These are phyloP conservation scores for Geothlypis trichas DNA, from an alignment of 2,113 vertebrate genomes.

Conservation along the genomic window DNA sequence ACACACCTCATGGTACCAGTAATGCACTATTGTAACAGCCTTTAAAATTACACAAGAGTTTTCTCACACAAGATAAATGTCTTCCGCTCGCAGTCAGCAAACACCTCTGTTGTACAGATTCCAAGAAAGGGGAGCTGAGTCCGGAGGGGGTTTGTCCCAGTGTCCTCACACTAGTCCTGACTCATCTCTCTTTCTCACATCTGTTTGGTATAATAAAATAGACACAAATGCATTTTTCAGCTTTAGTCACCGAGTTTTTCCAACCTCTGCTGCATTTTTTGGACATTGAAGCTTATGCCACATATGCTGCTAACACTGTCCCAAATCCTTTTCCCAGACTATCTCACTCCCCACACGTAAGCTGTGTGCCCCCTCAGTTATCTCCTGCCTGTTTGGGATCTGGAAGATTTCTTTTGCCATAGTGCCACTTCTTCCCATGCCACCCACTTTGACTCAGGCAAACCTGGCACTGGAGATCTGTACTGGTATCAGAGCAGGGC, in stretches of 20 bases:
- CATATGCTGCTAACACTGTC: neutral
- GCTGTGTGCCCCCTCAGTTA: fast-evolving
- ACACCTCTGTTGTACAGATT: neutral
- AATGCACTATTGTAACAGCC: fast-evolving
- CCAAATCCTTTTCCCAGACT: neutral
- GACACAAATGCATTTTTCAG: neutral
- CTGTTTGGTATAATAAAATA: neutral
- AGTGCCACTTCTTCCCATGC: fast-evolving
- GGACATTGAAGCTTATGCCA: neutral
- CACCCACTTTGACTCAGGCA: neutral
- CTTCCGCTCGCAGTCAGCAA: neutral
- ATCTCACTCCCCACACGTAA: fast-evolving
- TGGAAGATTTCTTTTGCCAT: neutral
- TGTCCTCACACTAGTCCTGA: neutral
- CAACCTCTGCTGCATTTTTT: neutral
- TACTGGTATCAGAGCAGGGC: neutral
- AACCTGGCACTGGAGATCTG: neutral
- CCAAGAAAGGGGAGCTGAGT: neutral
- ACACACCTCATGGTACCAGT: neutral
- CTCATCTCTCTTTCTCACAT: neutral
- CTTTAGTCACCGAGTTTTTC: neutral
- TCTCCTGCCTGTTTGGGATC: neutral
- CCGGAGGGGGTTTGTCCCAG: neutral
- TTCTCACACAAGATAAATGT: neutral
- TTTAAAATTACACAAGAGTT: neutral